These are phyloP conservation scores for Acanthococcus lagerstroemiae DNA, from an alignment of 2,888 invertebrate genomes.

Conservation along the genomic window DNA sequence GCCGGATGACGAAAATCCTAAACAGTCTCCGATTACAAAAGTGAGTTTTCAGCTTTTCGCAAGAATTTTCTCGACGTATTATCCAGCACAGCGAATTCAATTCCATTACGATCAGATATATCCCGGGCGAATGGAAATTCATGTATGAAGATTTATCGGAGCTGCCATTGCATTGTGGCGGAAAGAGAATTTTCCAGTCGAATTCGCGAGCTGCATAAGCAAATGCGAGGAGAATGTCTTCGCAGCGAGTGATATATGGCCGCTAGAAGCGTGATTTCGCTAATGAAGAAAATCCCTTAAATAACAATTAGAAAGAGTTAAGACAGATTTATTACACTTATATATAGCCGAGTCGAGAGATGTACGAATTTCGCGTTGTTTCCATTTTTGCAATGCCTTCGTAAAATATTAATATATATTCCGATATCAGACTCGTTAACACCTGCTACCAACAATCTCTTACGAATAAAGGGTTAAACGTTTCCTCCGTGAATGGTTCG, in stretches of 20 bases:
- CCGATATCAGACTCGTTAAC: conserved; percentile 10
- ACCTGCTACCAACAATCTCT: conserved; percentile 15
- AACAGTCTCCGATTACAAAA: conserved; percentile 35
- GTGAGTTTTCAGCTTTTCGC: too few species aligned
- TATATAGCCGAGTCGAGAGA: not conserved
- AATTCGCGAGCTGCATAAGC: too few species aligned
- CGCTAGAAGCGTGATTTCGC: conserved; percentile 10
- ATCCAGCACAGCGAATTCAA: too few species aligned
- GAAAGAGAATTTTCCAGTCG: too few species aligned
- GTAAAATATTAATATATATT: conserved; percentile 24
- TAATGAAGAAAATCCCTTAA: conserved; percentile 27
- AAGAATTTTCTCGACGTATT: too few species aligned
- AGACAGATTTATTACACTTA: conserved; percentile 22
- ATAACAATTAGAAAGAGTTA: conserved; percentile 23
- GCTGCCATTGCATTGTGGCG: too few species aligned
- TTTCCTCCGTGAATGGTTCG: too few species aligned
- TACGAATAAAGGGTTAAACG: conserved; percentile 19
- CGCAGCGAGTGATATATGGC: not conserved
- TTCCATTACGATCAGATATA: too few species aligned
- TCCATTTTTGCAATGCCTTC: not conserved
- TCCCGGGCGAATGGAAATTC: too few species aligned
- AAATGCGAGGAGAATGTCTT: too few species aligned
- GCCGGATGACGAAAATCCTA: conserved; percentile 27
- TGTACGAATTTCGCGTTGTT: not conserved
- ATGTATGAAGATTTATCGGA: too few species aligned